Base-by-base conservation (phyloP, 2,113 vertebrate species). In the Ammodytes marinus region DNA sequence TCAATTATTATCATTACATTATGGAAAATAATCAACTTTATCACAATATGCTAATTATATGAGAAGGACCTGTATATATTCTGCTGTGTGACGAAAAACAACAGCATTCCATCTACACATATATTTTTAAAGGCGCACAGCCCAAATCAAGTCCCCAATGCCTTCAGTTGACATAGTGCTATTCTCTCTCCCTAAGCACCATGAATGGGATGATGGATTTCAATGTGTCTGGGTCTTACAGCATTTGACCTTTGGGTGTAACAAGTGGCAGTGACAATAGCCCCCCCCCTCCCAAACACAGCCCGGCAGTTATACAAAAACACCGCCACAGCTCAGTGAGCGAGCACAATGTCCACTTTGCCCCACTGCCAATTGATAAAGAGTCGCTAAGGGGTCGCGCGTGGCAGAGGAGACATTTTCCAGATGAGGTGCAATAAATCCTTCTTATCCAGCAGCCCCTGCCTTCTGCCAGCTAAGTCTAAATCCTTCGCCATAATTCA, bases 361-460 rank as follows among this genome's bases (percentile, higher is more conserved):
- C 79, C 72, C 77, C 65, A 46, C 58, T 39, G 75, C 83, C 76
- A 69, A 75, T 27, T 27, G 74, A 80, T 85, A 72, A 79, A 81
- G 66, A 86, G 70, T 68, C 83, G 78, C 49, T 75, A 74, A 86
- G 69, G 68, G 88, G 60, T 60, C 45, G 12, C 45, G 12, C 67
- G 10, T 71, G 71, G 78, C 79, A 83, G 65, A 80, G 55, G 64
- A 87, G 19, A 84, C 76, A 55, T 85, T 90, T 91, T 92, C 82
- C 86, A 88, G 69, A 88, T 89, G 88, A 91, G 84, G 84, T 80
- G 78, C 84, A 86, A 89, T 90, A 89, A 90, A 88, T 91, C 86
- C 42, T 42, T 80, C 85, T 89, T 79, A 88, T 88, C 82, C 70
- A 55, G 35, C 61, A 11, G 11, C 70, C 63, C 79, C 74, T 27